Conservation (phyloP, 2,888 invertebrate species). For the Lomographa bimaculata region DNA sequence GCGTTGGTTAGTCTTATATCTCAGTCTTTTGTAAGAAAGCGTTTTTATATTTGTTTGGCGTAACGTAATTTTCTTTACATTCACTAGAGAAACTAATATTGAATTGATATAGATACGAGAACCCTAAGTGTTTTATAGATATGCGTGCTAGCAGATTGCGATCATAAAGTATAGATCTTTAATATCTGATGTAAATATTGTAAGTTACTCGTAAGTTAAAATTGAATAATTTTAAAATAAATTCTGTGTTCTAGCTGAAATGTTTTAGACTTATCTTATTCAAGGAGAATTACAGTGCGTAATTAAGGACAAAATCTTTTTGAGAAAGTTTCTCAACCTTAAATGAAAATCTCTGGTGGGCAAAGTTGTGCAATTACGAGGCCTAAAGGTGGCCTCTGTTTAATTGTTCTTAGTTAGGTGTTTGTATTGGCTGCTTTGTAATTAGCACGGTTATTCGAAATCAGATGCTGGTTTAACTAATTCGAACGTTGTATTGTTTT, state of each 20-base stretch:
- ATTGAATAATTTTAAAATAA: no score
- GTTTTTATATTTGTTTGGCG: conserved; percentile 35
- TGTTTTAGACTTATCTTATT: not conserved
- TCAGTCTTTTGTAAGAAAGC: conserved; percentile 29
- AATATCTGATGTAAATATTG: no score
- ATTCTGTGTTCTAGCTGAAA: no score
- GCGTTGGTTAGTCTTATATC: conserved; percentile 34
- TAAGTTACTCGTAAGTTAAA: no score
- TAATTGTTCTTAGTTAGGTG: conserved; percentile 22
- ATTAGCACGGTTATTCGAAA: conserved; percentile 32
- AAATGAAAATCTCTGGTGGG: conserved; percentile 20
- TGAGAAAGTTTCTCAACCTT: conserved; percentile 15
- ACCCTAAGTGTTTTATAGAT: no score
- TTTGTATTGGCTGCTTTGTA: conserved; percentile 31
- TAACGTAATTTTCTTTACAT: conserved; percentile 12
- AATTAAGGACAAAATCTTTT: conserved; percentile 16
- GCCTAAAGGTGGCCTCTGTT: conserved; percentile 11
- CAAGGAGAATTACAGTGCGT: conserved; percentile 9
- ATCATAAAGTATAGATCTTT: not conserved
- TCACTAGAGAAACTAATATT: conserved; percentile 9
- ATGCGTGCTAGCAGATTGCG: no score
- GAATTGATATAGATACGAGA: conserved; percentile 6
- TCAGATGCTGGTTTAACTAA: conserved; percentile 26
- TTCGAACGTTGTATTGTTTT: no score
- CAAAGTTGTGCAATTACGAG: conserved; percentile 24